Evolutionary conservation across 1,140 invertebrate genomes (phyloP), one percentile per base, ranked within the genome.

Genomic region (Drosophila sucinea): DNA sequence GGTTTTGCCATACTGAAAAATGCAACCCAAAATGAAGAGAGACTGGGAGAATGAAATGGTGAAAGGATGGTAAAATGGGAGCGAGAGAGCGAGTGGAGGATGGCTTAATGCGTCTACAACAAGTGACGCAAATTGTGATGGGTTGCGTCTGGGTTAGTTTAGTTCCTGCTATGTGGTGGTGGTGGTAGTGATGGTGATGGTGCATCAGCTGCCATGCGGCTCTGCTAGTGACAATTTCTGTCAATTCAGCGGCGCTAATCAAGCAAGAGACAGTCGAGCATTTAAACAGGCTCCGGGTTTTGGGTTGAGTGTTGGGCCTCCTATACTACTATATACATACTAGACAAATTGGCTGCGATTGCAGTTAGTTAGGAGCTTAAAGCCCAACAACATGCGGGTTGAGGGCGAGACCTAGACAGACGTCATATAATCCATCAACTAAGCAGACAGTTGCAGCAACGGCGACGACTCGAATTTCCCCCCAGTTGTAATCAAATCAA

Each of bases 191-290:
- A 38, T 38, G 35, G 17, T 17, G 17, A 17, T 17, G 17, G 17
- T 47, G 44, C 44, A 47, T 47, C 44, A 51, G 44, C 44, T 51
- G 35, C 10, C 35, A 38, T 11, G 35, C 11, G 8, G 8, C 35
- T 38, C 60, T 80, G 77, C 80, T 65, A 74, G 77, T 89, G 83
- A 87, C 83, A 87, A 80, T 87, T 87, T 87, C 67, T 87, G 83
- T 87, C 83, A 89, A 87, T 87, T 87, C 79, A 87, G 83, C 83
- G 79, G 66, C 83, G 83, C 84, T 87, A 87, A 87, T 87, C 83
- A 87, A 87, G 84, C 84, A 75, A 74, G 67, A 61, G 54, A 82
- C 83, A 87, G 73, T 57, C 17, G 55, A 71, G 72, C 79, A 87
- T 83, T 83, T 73, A 83, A 86, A 70, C 65, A 35, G 67, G 66